Percentiles rank a stretch among this genome's conserved stretches.
Evolutionary conservation across 2,797 vertebrate genomes (phyloP).

Genomic region (Sardinella longiceps): DNA sequence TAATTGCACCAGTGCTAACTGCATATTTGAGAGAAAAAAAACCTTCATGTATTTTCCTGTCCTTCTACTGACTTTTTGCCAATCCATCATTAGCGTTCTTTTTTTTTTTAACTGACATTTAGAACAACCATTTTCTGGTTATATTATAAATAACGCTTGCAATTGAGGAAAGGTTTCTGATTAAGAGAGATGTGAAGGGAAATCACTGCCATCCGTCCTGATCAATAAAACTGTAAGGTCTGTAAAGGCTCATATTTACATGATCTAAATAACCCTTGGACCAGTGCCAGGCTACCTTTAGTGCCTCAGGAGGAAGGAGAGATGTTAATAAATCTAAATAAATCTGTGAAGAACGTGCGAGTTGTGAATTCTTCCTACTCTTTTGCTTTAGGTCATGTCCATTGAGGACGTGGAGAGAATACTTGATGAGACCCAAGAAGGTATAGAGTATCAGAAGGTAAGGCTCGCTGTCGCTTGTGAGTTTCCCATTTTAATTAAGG

Average conservation of each 20-base stretch:
- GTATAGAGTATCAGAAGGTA: constrained; percentile 92
- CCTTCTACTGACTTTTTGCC: not conserved
- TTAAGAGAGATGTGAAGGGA: not conserved
- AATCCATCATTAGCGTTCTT: not conserved
- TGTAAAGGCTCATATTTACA: not conserved
- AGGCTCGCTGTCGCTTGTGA: constrained; percentile 12
- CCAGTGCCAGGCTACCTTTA: not conserved
- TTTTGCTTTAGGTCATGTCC: constrained; percentile 85
- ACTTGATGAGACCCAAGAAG: constrained; percentile 92
- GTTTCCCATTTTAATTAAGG: not conserved
- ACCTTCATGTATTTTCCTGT: not conserved
- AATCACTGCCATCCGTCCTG: not conserved
- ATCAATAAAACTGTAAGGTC: not conserved
- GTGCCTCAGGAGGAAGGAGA: not conserved
- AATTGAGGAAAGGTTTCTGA: not conserved
- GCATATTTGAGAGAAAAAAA: not conserved
- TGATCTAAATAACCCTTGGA: not conserved
- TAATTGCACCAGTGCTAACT: not conserved
- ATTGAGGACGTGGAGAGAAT: constrained; percentile 93
- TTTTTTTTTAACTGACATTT: not conserved
- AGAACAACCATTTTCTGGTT: not conserved
- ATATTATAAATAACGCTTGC: not conserved
- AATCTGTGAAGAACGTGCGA: not conserved
- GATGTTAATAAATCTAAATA: not conserved
- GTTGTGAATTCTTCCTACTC: not conserved